phyloP scores from a whole-genome alignment of 2,888 invertebrate species.

The Junonia oenone region DNA sequence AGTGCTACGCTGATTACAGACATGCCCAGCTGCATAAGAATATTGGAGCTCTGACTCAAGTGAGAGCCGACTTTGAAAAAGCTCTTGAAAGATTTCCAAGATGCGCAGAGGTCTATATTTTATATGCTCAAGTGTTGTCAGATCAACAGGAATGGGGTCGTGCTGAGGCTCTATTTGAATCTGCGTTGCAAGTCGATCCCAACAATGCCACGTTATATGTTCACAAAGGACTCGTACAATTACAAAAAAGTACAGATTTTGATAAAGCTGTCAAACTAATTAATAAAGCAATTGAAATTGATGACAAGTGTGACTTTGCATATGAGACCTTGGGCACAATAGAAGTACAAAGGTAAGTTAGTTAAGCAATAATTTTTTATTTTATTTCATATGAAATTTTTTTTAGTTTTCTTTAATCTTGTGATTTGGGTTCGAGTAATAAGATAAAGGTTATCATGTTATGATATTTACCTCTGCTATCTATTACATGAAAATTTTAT shows the following conservation, averaged over 20 bases:
- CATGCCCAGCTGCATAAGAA: constrained; percentile 82
- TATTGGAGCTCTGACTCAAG: constrained; percentile 80
- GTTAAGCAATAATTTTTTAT: background rate
- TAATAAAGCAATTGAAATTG: constrained; percentile 90
- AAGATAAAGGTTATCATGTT: constrained; percentile 25
- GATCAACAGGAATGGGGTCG: constrained; percentile 91
- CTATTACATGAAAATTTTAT: constrained; percentile 16
- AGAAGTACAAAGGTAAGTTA: constrained; percentile 92
- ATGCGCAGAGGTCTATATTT: constrained; percentile 91
- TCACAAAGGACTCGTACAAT: constrained; percentile 89
- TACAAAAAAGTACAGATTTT: constrained; percentile 92
- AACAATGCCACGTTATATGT: constrained; percentile 92
- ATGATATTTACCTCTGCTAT: constrained; percentile 18
- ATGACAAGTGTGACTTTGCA: constrained; percentile 95
- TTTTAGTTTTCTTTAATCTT: background rate
- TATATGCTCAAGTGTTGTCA: constrained; percentile 93
- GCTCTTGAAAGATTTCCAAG: constrained; percentile 89
- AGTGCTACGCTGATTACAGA: constrained; percentile 93
- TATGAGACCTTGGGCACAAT: constrained; percentile 97
- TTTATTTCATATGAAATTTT: background rate
- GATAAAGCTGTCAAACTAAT: constrained; percentile 88
- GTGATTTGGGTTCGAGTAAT: constrained; percentile 10
- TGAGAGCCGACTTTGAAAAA: constrained; percentile 86
- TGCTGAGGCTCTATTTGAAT: constrained; percentile 89
- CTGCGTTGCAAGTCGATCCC: constrained; percentile 90